Evolutionary conservation across 2,797 vertebrate genomes (phyloP).

Genomic region (Buphagus erythrorhynchus): DNA sequence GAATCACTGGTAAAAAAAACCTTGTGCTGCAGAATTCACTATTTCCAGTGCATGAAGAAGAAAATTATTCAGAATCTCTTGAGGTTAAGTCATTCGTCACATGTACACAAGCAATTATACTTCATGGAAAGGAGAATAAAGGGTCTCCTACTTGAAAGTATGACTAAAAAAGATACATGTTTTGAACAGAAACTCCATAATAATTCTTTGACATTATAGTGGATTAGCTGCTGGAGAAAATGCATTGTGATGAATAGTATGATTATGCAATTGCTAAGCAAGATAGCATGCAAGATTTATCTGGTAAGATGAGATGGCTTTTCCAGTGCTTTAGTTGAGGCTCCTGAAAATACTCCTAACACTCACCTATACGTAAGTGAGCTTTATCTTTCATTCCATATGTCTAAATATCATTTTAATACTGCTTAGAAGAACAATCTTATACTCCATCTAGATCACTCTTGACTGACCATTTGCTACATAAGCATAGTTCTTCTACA

Average conservation of each 20-base stretch:
- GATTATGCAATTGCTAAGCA: not conserved
- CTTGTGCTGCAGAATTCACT: not conserved
- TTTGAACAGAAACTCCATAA: not conserved
- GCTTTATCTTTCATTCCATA: not conserved
- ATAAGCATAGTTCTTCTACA: not conserved
- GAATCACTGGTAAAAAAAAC: not conserved
- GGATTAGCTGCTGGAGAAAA: not conserved
- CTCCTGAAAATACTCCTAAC: not conserved
- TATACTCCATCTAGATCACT: not conserved
- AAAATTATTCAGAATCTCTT: not conserved
- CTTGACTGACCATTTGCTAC: not conserved
- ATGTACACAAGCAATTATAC: not conserved
- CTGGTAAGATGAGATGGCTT: not conserved
- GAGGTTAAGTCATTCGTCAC: not conserved
- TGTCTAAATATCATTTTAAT: not conserved
- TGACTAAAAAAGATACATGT: not conserved
- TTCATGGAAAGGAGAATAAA: not conserved
- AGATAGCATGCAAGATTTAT: not conserved
- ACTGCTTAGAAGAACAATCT: not conserved
- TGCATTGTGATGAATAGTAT: not conserved
- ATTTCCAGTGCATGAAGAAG: not conserved
- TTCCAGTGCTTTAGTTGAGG: not conserved
- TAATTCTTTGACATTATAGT: not conserved
- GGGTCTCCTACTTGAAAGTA: not conserved
- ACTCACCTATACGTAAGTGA: not conserved